These are phyloP conservation scores for Pantelozetes paolii DNA, from an alignment of 2,888 invertebrate genomes.

Conservation along the genomic window DNA sequence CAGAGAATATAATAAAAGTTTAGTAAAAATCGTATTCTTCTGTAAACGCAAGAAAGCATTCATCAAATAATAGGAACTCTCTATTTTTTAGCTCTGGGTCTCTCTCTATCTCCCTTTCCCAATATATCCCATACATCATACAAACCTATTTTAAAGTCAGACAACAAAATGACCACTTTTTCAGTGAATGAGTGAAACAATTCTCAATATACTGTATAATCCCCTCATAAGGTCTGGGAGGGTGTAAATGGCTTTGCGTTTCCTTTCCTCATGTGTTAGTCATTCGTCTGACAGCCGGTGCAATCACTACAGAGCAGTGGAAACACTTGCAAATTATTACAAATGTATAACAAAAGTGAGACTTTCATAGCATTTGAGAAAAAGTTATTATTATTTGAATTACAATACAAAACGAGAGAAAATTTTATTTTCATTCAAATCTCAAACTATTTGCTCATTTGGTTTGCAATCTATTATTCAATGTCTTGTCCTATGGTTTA, in stretches of 20 bases:
- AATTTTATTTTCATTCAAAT: neutral
- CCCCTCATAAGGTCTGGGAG: neutral
- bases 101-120: neutral
- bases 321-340: neutral
- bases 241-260: constrained; percentile 33
- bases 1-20: constrained; percentile 5
- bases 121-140: constrained; percentile 37
- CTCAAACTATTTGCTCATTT: neutral
- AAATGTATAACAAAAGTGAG: neutral
- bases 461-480: neutral
- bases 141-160: constrained; percentile 18
- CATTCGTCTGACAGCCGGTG: neutral
- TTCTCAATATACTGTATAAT: neutral
- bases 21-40: neutral
- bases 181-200: constrained; percentile 9
- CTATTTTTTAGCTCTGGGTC: neutral
- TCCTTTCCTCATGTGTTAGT: neutral
- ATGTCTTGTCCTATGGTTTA: too few relatives aligned
- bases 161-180: constrained; percentile 36
- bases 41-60: constrained; percentile 33
- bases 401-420: neutral
- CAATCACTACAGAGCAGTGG: neutral
- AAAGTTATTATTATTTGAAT: neutral
- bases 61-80: constrained; percentile 17
- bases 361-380: neutral